phyloP scores from a whole-genome alignment of 2,888 invertebrate species.

The Protonemura montana region DNA sequence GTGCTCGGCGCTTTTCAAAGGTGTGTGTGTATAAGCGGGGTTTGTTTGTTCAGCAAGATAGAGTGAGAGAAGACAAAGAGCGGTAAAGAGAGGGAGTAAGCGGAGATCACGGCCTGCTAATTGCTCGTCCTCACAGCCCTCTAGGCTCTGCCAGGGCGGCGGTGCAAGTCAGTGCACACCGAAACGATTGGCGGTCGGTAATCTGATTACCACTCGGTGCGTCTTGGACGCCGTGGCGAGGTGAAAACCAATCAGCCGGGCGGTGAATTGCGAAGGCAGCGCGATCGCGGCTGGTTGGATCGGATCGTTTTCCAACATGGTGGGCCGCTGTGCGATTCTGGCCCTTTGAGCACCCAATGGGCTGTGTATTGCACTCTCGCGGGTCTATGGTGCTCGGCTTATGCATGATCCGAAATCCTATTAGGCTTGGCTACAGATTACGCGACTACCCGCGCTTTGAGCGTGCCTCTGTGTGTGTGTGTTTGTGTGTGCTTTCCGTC shows the following conservation, averaged over 20 bases:
- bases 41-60: neutral
- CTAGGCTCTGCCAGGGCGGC: neutral
- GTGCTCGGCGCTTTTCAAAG: neutral
- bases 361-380: neutral
- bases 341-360: neutral
- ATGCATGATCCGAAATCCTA: neutral
- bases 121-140: neutral
- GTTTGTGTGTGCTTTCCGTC: neutral
- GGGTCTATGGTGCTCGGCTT: neutral
- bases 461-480: neutral
- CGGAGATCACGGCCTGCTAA: neutral
- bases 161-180: conserved; percentile 12
- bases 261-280: neutral
- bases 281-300: too few species aligned
- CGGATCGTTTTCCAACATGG: neutral
- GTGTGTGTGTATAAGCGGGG: conserved; percentile 3
- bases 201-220: neutral
- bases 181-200: neutral
- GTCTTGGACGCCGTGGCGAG: neutral
- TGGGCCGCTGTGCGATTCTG: neutral
- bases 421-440: neutral
- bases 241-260: neutral
- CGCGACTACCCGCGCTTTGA: neutral
- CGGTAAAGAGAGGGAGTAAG: neutral
- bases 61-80: neutral